Evolutionary conservation across 1,140 invertebrate species (phyloP).

Genomic region (Eurosta solidaginis): DNA sequence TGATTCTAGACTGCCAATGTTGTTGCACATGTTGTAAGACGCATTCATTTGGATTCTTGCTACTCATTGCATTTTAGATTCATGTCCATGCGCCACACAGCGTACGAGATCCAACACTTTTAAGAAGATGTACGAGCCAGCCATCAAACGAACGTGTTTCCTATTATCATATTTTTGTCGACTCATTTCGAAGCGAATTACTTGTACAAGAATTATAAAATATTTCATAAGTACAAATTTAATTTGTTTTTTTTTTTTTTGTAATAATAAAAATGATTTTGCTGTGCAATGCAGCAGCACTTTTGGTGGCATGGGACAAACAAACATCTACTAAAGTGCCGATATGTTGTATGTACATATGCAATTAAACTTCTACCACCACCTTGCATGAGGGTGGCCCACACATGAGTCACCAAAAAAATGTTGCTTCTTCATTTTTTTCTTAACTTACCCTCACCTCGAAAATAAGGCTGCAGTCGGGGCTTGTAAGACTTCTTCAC

Average conservation of each 20-base stretch:
- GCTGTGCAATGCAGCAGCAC: not conserved
- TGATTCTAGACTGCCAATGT: not conserved
- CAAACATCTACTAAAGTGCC: not conserved
- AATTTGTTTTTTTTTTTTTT: not conserved
- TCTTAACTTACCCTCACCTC: constrained; percentile 12
- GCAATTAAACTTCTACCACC: not conserved
- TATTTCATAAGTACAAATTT: not conserved
- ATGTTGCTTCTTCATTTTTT: not conserved
- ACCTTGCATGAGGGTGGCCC: not conserved
- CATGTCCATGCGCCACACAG: not conserved
- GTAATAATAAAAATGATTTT: not conserved
- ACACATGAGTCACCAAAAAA: not conserved
- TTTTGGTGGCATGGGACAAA: not conserved
- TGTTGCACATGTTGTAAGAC: not conserved
- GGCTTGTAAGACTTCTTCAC: too few species aligned
- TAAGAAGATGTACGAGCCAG: too few species aligned
- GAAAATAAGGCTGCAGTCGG: too few species aligned
- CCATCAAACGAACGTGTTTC: not conserved
- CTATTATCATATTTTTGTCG: constrained; percentile 1
- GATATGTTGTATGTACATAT: not conserved
- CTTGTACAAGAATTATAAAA: not conserved
- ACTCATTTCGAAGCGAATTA: not conserved
- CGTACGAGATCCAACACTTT: not conserved
- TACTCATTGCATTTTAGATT: too few species aligned
- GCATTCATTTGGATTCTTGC: not conserved